Conservation (phyloP, 2,797 vertebrate species). For the Denticeps clupeoides region DNA sequence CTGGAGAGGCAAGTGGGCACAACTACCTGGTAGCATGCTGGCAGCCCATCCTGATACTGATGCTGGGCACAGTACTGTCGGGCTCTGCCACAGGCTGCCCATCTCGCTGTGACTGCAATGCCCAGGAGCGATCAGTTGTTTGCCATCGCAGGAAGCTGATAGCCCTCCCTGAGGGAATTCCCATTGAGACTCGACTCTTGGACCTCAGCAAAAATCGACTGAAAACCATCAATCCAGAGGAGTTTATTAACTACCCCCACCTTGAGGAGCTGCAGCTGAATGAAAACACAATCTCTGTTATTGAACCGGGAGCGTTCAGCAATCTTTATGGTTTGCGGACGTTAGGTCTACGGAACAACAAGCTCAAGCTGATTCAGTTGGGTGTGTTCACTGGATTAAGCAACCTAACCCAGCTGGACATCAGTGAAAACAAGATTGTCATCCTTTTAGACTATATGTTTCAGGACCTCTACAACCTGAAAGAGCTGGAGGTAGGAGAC, state of each 20-base stretch:
- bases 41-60: conserved; percentile 96
- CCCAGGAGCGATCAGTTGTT: conserved; percentile 87
- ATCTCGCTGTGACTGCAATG: conserved; percentile 89
- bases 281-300: conserved; percentile 85
- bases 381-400: conserved; percentile 94
- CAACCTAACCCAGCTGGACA: conserved; percentile 94
- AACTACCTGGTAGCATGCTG: conserved; percentile 95
- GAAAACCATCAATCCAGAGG: conserved; percentile 85
- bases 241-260: conserved; percentile 89
- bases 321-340: conserved; percentile 88
- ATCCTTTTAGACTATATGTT: conserved; percentile 98
- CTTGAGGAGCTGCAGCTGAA: conserved; percentile 94
- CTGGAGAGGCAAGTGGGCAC: conserved; percentile 77
- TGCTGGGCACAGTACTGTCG: conserved; percentile 90
- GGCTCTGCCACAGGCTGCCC: conserved; percentile 93
- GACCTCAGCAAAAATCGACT: conserved; percentile 96
- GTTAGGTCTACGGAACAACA: conserved; percentile 89
- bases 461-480: conserved; percentile 94
- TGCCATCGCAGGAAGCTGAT: conserved; percentile 86
- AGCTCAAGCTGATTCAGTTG: conserved; percentile 89
- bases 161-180: conserved; percentile 85
- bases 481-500: conserved; percentile 93
- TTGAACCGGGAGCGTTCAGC: conserved; percentile 91
- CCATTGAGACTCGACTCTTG: conserved; percentile 82
- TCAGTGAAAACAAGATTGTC: conserved; percentile 97